These are phyloP conservation scores for Eulemur coronatus DNA, from an alignment of 2,797 vertebrate species.

Conservation along the genomic window DNA sequence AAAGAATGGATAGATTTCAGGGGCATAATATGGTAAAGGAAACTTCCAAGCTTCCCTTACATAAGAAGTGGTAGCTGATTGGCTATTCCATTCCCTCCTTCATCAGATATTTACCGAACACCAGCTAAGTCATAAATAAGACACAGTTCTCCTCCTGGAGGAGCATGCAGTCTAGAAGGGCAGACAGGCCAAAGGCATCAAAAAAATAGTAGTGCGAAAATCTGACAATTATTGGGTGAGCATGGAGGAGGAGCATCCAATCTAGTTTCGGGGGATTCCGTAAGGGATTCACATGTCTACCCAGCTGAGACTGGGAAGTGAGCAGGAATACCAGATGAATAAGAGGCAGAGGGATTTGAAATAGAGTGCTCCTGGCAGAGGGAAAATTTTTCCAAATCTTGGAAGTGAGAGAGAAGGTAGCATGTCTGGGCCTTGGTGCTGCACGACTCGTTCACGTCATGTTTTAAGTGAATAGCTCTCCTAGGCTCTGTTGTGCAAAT, in stretches of 20 bases:
- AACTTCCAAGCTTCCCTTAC: not conserved
- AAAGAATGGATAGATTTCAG: not conserved
- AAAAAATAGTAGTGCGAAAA: not conserved
- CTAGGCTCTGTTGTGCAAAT: not conserved
- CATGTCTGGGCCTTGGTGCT: not conserved
- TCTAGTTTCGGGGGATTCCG: not conserved
- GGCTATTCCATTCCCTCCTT: not conserved
- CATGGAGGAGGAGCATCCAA: fast-evolving
- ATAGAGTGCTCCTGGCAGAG: not conserved
- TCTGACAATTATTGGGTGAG: too few relatives aligned
- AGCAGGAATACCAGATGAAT: not conserved
- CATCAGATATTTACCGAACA: not conserved
- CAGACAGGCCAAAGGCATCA: not conserved
- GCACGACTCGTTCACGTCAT: fast-evolving
- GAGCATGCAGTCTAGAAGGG: not conserved
- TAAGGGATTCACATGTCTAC: not conserved
- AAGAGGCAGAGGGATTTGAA: not conserved
- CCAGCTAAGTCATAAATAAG: not conserved
- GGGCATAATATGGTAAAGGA: not conserved
- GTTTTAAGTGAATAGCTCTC: not conserved
- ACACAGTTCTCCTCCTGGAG: not conserved
- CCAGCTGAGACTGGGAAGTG: not conserved
- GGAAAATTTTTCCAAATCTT: not conserved
- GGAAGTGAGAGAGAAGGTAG: not conserved
- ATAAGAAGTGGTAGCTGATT: not conserved